A percentile compares a stretch with the other conserved stretches of the same genome.
Conservation (phyloP, 2,888 invertebrate genomes). For the Habroteleia sp. region DNA sequence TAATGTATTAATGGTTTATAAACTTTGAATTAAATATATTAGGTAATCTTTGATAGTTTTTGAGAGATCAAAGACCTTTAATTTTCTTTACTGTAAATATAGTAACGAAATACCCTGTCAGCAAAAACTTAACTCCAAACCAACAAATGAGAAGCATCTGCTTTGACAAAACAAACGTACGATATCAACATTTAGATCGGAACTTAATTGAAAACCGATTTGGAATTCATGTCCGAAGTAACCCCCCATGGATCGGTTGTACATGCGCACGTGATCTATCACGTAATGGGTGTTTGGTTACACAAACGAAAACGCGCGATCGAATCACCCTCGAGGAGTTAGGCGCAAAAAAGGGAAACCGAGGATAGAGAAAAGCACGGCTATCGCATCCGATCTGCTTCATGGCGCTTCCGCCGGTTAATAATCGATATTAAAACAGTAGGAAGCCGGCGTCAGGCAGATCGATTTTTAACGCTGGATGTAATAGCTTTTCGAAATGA, state of each 20-base stretch:
- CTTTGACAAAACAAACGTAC: slow-evolving; percentile 27
- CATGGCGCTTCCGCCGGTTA: slow-evolving; percentile 32
- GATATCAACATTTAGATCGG: slow-evolving; percentile 19
- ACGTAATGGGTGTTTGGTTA: slow-evolving; percentile 39
- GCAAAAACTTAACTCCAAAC: slow-evolving; percentile 6
- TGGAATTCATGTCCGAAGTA: slow-evolving; percentile 10
- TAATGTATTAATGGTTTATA: too few relatives aligned
- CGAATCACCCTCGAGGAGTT: slow-evolving; percentile 5
- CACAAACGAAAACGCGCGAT: slow-evolving; percentile 11
- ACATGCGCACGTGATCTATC: slow-evolving; percentile 34
- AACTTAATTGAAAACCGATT: slow-evolving; percentile 32
- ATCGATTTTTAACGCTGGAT: slow-evolving; percentile 49
- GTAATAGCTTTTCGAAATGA: slow-evolving; percentile 38
- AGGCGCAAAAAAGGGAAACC: slow-evolving; percentile 34
- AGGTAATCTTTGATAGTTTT: too few relatives aligned
- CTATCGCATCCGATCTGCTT: slow-evolving; percentile 47
- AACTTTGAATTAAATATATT: background rate
- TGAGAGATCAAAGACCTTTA: too few relatives aligned
- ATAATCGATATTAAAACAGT: slow-evolving; percentile 51
- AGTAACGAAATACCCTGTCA: slow-evolving; percentile 13
- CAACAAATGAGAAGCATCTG: slow-evolving; percentile 22
- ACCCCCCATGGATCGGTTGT: slow-evolving; percentile 32
- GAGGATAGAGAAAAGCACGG: slow-evolving; percentile 26
- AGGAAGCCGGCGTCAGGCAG: slow-evolving; percentile 49
- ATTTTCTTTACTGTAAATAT: too few relatives aligned